phyloP scores from a whole-genome alignment of 2,113 vertebrate species.

The Diphyllodes magnificus region DNA sequence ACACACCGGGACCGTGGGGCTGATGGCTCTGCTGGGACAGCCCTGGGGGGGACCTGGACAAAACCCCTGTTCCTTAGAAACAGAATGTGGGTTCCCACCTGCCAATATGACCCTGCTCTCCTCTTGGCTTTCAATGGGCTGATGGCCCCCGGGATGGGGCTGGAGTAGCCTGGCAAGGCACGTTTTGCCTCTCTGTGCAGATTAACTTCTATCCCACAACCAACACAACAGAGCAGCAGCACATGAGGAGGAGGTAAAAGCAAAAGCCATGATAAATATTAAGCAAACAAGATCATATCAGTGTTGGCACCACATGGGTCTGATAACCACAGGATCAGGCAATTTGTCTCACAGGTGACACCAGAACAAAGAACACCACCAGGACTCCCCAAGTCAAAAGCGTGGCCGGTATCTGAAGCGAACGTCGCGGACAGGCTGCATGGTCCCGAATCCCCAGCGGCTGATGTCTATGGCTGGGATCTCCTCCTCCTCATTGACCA shows the following conservation, averaged over 20 bases:
- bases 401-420: slow-evolving; percentile 78
- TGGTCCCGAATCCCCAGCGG: slow-evolving; percentile 85
- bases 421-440: slow-evolving; percentile 79
- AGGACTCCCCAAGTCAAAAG: background rate
- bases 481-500: slow-evolving; percentile 69
- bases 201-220: background rate
- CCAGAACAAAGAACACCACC: rapidly evolving
- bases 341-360: background rate
- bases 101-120: background rate
- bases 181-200: background rate
- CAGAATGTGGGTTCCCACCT: background rate
- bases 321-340: rapidly evolving
- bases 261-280: background rate
- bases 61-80: background rate
- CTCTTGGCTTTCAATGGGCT: background rate
- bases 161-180: background rate
- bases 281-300: background rate
- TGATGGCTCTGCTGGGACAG: background rate
- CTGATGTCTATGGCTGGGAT: slow-evolving; percentile 73
- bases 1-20: rapidly evolving
- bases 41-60: background rate
- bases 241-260: rapidly evolving
- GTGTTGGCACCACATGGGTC: rapidly evolving
- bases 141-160: rapidly evolving
- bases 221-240: background rate